A percentile compares a stretch with the other conserved stretches of the same genome.
phyloP scores from a whole-genome alignment of 2,888 invertebrate genomes.

The Leucophenga maculata region DNA sequence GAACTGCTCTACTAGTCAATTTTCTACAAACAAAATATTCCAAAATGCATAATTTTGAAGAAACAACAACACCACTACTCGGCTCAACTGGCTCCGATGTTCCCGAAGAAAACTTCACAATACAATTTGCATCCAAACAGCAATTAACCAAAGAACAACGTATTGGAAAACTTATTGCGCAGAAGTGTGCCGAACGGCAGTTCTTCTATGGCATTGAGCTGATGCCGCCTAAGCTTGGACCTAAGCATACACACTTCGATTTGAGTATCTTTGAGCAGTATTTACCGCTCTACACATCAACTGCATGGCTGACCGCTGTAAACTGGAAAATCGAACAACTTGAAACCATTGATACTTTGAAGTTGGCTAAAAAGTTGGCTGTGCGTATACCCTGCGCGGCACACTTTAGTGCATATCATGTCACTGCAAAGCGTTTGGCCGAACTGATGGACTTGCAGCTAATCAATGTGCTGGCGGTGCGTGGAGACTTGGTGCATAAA shows the following conservation, averaged over 20 bases:
- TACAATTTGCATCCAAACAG: background rate
- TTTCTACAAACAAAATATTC: no score
- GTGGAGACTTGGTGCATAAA: constrained; percentile 56
- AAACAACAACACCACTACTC: no score
- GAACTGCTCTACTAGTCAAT: no score
- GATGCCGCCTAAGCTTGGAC: constrained; percentile 22
- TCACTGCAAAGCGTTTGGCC: constrained; percentile 48
- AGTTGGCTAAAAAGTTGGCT: constrained; percentile 47
- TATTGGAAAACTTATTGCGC: constrained; percentile 47
- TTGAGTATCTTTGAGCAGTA: constrained; percentile 56
- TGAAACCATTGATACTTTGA: constrained; percentile 50
- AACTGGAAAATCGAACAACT: constrained; percentile 52
- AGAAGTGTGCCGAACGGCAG: constrained; percentile 51
- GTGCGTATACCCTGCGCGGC: constrained; percentile 55
- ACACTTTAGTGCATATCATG: constrained; percentile 60
- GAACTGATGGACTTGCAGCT: constrained; percentile 56
- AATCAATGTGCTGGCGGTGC: constrained; percentile 61
- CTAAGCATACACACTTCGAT: constrained; percentile 45
- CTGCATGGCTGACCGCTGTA: constrained; percentile 60
- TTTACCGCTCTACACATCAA: constrained; percentile 64
- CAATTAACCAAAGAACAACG: background rate
- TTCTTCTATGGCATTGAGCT: constrained; percentile 69
- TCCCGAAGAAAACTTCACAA: no score
- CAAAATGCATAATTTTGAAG: no score
- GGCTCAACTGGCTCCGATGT: no score